Evolutionary conservation across 2,113 vertebrate species (phyloP), one percentile per base, ranked within the genome.

Genomic region (Rhabdomys dilectus): DNA sequence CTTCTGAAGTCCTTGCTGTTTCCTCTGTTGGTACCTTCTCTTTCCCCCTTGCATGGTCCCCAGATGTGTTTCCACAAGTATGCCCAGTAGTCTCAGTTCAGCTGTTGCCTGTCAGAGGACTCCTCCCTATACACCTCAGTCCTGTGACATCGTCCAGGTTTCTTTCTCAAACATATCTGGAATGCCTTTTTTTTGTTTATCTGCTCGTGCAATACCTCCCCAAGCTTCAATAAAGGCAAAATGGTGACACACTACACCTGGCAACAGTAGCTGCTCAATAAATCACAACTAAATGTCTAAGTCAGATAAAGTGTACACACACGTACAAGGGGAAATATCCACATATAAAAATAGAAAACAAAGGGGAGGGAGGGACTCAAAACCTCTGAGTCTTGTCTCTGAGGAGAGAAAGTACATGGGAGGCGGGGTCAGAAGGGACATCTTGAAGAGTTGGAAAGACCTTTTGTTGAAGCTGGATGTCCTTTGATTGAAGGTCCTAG

Each of bases 401-500:
- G 64, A 68, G 51, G 90, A 86, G 77, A 89, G 42, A 89, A 73
- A 39, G 26, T 10, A 5, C 0, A 17, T 0, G 7, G 72, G 8
- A 31, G 45, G 62, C 62, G 26, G 80, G 19, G 13, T 3, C 6
- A 5, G 91, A 95, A 82, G 19, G 68, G 53, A 92, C 89, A 94
- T 89, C 92, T 96, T 51, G 88, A 96, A 84, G 94, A 85, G 96
- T 93, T 31, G 29, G 53, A 68, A 72, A 9, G 77, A 45, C 64
- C 78, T 95, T 97, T 92, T 51, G 77, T 89, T 92, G 45, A 91
- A 97, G 96, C 72, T 22, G 24, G 94, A 96, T 97, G 91, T 80
- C 88, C 95, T 98, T 98, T 97, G 92, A 21, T 85, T 96, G 92
- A 96, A 97, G 96, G 94, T 97, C 97, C 98, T 19, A 0, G 89